phyloP scores from a whole-genome alignment of 2,113 vertebrate genomes.

The Mus pahari region DNA sequence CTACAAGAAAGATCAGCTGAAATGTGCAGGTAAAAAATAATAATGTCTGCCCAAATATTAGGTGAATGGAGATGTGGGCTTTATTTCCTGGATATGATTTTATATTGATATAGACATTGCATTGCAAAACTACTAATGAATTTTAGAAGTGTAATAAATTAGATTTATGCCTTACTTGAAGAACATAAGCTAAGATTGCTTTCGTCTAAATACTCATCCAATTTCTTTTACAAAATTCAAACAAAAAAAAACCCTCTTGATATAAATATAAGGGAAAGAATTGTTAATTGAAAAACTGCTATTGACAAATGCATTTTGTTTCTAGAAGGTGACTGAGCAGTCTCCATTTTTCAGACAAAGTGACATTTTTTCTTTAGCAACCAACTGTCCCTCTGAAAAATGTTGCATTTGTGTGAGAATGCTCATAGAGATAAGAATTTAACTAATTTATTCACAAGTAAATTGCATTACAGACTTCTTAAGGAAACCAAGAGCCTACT shows the following conservation, averaged over 20 bases:
- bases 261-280: not conserved
- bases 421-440: not conserved
- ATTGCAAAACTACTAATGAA: conserved; percentile 35
- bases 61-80: not conserved
- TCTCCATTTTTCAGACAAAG: not conserved
- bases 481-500: not conserved
- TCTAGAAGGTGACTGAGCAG: not conserved
- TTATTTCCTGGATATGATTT: not conserved
- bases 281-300: conserved; percentile 26
- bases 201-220: conserved; percentile 32
- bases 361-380: not conserved
- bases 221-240: conserved; percentile 39
- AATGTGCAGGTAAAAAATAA: not conserved
- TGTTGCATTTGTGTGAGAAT: not conserved
- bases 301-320: not conserved
- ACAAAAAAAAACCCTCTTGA: not conserved
- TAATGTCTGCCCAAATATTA: not conserved
- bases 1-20: not conserved
- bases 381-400: conserved; percentile 39
- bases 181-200: conserved; percentile 27
- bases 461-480: not conserved
- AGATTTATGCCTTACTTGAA: not conserved
- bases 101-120: not conserved
- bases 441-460: not conserved
- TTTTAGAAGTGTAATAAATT: conserved; percentile 47